Base-by-base conservation (phyloP, 2,113 vertebrate genomes). In the Macquaria ambigua region DNA sequence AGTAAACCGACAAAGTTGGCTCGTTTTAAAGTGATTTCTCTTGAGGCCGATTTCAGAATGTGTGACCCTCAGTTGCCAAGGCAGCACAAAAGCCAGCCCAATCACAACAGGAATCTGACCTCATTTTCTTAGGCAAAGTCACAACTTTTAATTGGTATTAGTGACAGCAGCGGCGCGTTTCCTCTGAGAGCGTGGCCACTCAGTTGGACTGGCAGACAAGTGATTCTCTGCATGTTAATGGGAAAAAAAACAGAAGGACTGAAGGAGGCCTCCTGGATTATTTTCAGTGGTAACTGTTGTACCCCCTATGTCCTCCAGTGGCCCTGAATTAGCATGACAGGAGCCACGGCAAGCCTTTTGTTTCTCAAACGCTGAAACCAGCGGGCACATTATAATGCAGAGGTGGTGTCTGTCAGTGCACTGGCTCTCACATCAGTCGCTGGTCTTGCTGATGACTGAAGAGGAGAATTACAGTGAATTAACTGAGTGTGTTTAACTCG, bases 91-190 rank as follows among this genome's bases (percentile, higher is more conserved):
- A 77, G 61, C 43, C 69, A 48, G 59, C 28, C 31, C 59, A 69
- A 86, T 89, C 83, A 61, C 83, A 86, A 73, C 81, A 74, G 52
- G 58, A 84, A 71, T 81, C 85, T 87, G 87, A 92, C 89, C 87
- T 87, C 79, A 71, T 89, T 89, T 86, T 89, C 81, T 86, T 73
- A 31, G 77, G 68, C 87, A 90, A 91, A 92, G 92, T 94, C 89
- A 79, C 74, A 92, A 88, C 82, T 91, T 91, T 91, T 90, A 94
- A 92, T 93, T 91, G 87, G 88, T 71, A 80, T 90, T 82, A 77
- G 89, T 80, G 90, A 89, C 88, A 76, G 90, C 86, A 70, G 78
- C 81, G 6, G 0, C 56, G 6, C 23, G 69, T 64, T 81, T 78
- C 83, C 89, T 88, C 72, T 11, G 83, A 84, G 91, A 87, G 72